These are phyloP conservation scores for Anodontia alba DNA, from an alignment of 2,888 invertebrate species.

Conservation along the genomic window DNA sequence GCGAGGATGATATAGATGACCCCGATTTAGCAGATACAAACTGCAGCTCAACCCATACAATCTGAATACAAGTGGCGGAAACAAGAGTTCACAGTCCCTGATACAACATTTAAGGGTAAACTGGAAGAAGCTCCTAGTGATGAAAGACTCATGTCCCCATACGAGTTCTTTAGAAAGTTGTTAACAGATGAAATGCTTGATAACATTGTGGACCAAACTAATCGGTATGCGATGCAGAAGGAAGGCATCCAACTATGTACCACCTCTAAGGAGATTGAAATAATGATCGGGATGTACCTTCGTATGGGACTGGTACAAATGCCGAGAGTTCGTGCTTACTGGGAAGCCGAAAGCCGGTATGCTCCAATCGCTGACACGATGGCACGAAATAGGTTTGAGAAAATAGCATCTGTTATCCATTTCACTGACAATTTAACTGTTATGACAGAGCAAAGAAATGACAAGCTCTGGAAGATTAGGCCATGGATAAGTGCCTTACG, in stretches of 20 bases:
- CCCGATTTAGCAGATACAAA: background rate
- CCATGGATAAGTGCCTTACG: constrained; percentile 43
- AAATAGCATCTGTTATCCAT: constrained; percentile 23
- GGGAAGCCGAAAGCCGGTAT: constrained; percentile 27
- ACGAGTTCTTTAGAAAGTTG: constrained; percentile 39
- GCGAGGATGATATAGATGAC: background rate
- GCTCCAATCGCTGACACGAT: constrained; percentile 37
- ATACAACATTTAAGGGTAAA: constrained; percentile 22
- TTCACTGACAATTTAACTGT: constrained; percentile 35
- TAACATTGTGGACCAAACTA: constrained; percentile 24
- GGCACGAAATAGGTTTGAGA: constrained; percentile 38
- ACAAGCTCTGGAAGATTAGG: constrained; percentile 48
- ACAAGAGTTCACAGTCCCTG: constrained; percentile 6
- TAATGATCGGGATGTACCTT: constrained; percentile 28
- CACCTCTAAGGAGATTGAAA: constrained; percentile 38
- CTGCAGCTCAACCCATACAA: background rate
- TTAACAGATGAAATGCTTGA: constrained; percentile 32
- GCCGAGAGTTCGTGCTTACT: constrained; percentile 37
- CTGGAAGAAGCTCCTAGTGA: constrained; percentile 31
- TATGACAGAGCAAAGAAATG: constrained; percentile 22
- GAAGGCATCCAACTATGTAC: constrained; percentile 41
- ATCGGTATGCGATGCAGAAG: constrained; percentile 22
- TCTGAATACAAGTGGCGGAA: constrained; percentile 24
- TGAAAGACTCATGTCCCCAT: constrained; percentile 23
- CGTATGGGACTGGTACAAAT: constrained; percentile 41